phyloP scores from a whole-genome alignment of 2,797 vertebrate genomes.

The Streptopelia turtur region DNA sequence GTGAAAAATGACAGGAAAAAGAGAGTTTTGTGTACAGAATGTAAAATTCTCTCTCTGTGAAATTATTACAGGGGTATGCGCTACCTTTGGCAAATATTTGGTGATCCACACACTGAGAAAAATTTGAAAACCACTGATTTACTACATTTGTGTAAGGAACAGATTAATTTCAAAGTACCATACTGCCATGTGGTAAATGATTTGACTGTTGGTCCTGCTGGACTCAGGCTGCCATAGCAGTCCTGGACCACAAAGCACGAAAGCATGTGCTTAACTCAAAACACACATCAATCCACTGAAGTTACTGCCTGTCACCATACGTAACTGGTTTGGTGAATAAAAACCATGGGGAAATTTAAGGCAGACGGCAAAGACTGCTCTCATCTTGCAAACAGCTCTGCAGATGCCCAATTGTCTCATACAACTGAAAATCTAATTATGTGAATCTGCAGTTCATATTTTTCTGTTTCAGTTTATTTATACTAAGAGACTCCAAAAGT shows the following conservation, averaged over 20 bases:
- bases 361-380: neutral
- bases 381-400: conserved; percentile 11
- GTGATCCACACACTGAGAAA: neutral
- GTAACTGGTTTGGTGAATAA: neutral
- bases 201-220: neutral
- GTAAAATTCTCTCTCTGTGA: neutral
- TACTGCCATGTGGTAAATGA: neutral
- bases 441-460: conserved; percentile 3
- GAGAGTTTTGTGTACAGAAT: neutral
- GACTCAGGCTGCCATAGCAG: neutral
- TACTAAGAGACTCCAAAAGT: neutral
- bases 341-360: neutral
- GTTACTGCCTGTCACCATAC: neutral
- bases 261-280: conserved; percentile 20
- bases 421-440: neutral
- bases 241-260: neutral
- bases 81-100: neutral
- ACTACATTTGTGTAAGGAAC: neutral
- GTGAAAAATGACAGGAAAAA: conserved; percentile 1
- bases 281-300: neutral
- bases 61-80: neutral
- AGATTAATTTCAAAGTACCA: neutral
- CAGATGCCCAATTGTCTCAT: conserved; percentile 10
- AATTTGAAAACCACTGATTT: neutral
- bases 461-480: conserved; percentile 4